phyloP scores from a whole-genome alignment of 1,140 invertebrate species.

The Drosophila arizonae region DNA sequence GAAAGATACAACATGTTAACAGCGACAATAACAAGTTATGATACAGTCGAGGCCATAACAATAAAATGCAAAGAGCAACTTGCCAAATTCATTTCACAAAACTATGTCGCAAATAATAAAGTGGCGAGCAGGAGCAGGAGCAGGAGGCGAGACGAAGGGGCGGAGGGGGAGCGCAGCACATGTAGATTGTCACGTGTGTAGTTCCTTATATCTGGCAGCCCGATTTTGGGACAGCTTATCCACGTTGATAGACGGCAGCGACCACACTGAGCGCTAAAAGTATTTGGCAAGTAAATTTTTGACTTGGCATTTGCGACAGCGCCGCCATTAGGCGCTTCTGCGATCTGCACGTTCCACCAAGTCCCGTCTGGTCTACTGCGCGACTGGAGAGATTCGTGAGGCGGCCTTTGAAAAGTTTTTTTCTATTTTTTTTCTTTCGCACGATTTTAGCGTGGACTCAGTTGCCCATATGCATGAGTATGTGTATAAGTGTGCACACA shows the following conservation, averaged over 20 bases:
- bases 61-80: constrained; percentile 70
- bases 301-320: constrained; percentile 65
- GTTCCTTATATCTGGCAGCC: constrained; percentile 35
- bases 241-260: constrained; percentile 2
- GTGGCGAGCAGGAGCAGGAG: neutral
- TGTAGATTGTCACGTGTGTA: constrained; percentile 71
- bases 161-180: constrained; percentile 33
- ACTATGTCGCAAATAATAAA: constrained; percentile 72
- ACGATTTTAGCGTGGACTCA: constrained; percentile 29
- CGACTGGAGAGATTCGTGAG: constrained; percentile 23
- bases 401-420: constrained; percentile 48
- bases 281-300: constrained; percentile 79
- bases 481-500: constrained; percentile 30
- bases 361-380: constrained; percentile 7
- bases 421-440: neutral
- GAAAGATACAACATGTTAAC: constrained; percentile 73
- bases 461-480: constrained; percentile 12
- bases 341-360: constrained; percentile 17
- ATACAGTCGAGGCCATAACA: constrained; percentile 57
- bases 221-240: constrained; percentile 47
- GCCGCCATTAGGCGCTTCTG: constrained; percentile 45
- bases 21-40: constrained; percentile 78
- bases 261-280: constrained; percentile 53
- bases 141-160: neutral
- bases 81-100: constrained; percentile 71